Evolutionary conservation across 2,888 invertebrate species (phyloP), one percentile per base, ranked within the genome.

Genomic region (Dryobota labecula): DNA sequence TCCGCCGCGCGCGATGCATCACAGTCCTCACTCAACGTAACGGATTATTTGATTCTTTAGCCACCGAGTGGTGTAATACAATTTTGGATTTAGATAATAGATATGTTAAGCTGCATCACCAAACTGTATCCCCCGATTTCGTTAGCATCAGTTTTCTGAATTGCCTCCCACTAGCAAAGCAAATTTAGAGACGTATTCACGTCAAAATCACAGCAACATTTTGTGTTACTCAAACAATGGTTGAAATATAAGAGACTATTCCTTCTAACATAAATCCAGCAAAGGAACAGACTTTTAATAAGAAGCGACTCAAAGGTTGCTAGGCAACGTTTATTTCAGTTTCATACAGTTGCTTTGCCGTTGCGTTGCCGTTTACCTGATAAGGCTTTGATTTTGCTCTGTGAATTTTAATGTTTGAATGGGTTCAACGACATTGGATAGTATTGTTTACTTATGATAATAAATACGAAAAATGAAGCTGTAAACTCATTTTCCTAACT

Each of bases 221-320:
- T 56, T 13, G 15, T 64, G 18, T 30, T 27, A 43, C 30, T 69
- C 47, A 13, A 57, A 78, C 56, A 64, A 73, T 60, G 36, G 51
- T 18, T 9, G 1, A 18, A n/a, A 65, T 64, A 27, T 20, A 36
- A 41, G 33, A 65, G 15, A 36, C n/a, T 30, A 6, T 66, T 56
- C 7, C 43, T 38, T 54, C 47, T 49, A 57, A 57, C 68, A 60
- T 53, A 30, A 63, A 66, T 36, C 56, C 54, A 64, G n/a, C 33
- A 20, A 64, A 68, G 56, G 33, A 67, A 57, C 27, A 41, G 18
- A 18, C 63, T 49, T 65, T 36, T 61, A 70, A 60, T 75, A 68
- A 51, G 56, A 60, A 60, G 18, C 43, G 45, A 33, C 33, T 82
- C 71, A 82, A 84, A 84, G 72, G 83, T 83, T 80, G 73, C 76